These are phyloP conservation scores for Achatina immaculata DNA, from an alignment of 1,140 invertebrate species.

Conservation along the genomic window DNA sequence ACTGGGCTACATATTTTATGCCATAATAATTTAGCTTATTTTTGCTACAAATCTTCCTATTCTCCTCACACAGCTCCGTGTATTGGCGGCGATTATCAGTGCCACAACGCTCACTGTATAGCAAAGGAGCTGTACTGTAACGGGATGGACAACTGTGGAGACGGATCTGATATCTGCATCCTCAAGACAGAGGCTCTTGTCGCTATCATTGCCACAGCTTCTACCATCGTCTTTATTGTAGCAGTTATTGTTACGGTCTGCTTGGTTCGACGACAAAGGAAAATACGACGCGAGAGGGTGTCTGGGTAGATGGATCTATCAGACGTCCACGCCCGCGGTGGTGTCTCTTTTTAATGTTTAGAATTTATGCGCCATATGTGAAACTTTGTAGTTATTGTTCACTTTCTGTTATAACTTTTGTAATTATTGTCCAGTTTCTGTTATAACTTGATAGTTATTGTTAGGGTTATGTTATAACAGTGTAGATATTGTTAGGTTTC, in stretches of 20 bases:
- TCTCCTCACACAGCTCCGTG: slow-evolving; percentile 38
- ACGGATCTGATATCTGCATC: slow-evolving; percentile 45
- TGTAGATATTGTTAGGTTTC: too few relatives aligned
- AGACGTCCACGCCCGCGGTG: too few relatives aligned
- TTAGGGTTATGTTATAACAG: too few relatives aligned
- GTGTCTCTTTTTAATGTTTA: too few relatives aligned
- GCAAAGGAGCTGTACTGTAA: slow-evolving; percentile 42
- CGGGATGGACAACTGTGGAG: slow-evolving; percentile 50
- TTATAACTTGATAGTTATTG: background rate
- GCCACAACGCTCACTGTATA: slow-evolving; percentile 47
- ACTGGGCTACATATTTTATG: background rate
- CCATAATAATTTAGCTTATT: background rate
- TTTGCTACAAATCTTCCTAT: background rate
- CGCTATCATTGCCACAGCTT: slow-evolving; percentile 36
- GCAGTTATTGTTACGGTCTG: slow-evolving; percentile 35
- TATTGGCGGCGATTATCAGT: slow-evolving; percentile 35
- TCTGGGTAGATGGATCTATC: slow-evolving; percentile 25
- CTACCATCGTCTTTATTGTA: slow-evolving; percentile 34
- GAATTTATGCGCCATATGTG: too few relatives aligned
- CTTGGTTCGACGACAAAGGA: slow-evolving; percentile 24
- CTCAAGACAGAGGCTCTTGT: slow-evolving; percentile 31
- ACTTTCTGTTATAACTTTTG: too few relatives aligned
- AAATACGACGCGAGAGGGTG: slow-evolving; percentile 38
- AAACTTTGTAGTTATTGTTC: too few relatives aligned
- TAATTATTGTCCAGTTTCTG: background rate